A percentile compares a stretch with the other conserved stretches of the same genome.
Evolutionary conservation across 2,113 vertebrate species (phyloP).

Genomic region (Macrotus californicus): DNA sequence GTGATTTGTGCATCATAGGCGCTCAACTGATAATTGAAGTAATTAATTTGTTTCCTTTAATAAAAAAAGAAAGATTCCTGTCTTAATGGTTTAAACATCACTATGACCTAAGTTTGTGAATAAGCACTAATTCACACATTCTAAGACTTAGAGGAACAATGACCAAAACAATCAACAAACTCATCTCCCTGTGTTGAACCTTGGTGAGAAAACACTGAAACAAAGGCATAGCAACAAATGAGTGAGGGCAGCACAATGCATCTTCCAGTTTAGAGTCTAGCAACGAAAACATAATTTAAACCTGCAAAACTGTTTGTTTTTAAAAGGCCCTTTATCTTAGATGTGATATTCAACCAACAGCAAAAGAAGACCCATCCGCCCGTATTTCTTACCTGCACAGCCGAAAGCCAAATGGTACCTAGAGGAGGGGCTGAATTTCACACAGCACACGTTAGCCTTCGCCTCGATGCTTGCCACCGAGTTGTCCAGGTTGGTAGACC

Average conservation of each 20-base stretch:
- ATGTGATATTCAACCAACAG: not conserved
- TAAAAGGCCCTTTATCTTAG: not conserved
- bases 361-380: not conserved
- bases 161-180: not conserved
- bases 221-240: not conserved
- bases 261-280: not conserved
- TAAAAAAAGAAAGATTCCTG: not conserved
- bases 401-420: slow-evolving; percentile 98
- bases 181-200: not conserved
- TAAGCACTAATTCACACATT: not conserved
- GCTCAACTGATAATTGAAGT: not conserved
- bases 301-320: not conserved
- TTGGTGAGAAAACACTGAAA: not conserved
- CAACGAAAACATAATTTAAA: slow-evolving; percentile 15
- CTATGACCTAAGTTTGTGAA: not conserved
- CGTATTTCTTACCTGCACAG: slow-evolving; percentile 90
- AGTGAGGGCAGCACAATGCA: not conserved
- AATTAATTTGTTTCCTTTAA: not conserved
- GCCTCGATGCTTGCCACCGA: slow-evolving; percentile 98
- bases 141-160: not conserved
- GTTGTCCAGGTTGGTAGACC: slow-evolving; percentile 99
- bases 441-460: slow-evolving; percentile 98
- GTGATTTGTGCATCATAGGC: not conserved
- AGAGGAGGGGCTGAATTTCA: slow-evolving; percentile 98
- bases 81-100: not conserved